Conservation (phyloP, 1,140 invertebrate genomes). For the Aphaenogaster ashmeadi region DNA sequence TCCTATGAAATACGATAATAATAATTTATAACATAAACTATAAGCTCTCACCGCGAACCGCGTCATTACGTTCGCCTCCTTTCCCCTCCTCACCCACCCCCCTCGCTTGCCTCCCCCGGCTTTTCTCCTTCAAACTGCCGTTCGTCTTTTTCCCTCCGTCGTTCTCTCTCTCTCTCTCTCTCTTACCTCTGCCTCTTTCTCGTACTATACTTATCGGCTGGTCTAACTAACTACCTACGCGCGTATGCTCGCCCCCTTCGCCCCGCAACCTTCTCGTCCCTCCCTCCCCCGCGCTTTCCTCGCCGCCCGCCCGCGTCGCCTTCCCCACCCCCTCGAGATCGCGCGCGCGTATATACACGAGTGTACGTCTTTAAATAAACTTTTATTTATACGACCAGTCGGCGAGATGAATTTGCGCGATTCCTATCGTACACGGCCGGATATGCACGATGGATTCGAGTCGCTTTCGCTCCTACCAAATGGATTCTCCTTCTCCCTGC, state of each 20-base stretch:
- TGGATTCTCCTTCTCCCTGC: constrained; percentile 58
- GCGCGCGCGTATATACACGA: constrained; percentile 53
- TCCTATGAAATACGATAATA: constrained; percentile 86
- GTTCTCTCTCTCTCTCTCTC: constrained; percentile 4
- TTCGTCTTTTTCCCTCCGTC: constrained; percentile 9
- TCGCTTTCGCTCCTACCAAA: constrained; percentile 76
- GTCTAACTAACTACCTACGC: constrained; percentile 55
- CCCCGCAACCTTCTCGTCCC: not conserved
- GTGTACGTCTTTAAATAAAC: constrained; percentile 86
- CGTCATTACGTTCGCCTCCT: constrained; percentile 55
- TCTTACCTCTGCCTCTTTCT: constrained; percentile 40
- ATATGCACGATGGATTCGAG: constrained; percentile 78
- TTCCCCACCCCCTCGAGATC: constrained; percentile 28
- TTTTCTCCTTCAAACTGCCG: constrained; percentile 6
- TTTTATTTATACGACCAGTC: constrained; percentile 86
- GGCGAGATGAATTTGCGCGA: constrained; percentile 82
- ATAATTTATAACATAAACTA: constrained; percentile 86
- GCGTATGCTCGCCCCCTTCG: constrained; percentile 6
- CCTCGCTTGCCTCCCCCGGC: not conserved
- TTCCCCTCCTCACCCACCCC: not conserved
- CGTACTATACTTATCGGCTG: constrained; percentile 55
- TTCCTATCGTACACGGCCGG: constrained; percentile 78
- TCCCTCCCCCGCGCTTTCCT: not conserved
- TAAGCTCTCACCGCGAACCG: constrained; percentile 82
- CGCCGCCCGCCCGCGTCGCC: not conserved